Evolutionary conservation across 2,113 vertebrate species (phyloP).

Genomic region (Leptocoma aspasia): DNA sequence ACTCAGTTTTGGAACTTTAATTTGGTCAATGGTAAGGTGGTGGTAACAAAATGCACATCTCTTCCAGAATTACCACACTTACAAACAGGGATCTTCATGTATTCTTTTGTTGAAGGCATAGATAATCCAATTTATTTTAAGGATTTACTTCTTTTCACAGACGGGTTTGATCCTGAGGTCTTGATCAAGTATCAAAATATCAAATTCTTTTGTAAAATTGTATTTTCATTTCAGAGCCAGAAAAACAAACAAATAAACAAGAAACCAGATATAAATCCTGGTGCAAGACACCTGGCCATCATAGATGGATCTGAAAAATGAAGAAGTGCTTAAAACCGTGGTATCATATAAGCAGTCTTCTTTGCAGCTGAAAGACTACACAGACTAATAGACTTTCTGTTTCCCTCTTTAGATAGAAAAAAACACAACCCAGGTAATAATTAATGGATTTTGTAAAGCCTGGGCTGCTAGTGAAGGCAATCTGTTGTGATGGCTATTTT

Average conservation of each 20-base stretch:
- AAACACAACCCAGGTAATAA: neutral
- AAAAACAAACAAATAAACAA: neutral
- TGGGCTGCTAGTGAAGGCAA: neutral
- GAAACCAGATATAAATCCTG: neutral
- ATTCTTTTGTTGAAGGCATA: neutral
- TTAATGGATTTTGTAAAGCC: neutral
- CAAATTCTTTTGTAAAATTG: neutral
- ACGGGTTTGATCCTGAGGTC: neutral
- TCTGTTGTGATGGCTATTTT: neutral
- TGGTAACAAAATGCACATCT: neutral
- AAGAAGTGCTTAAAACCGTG: neutral
- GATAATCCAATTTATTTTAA: neutral
- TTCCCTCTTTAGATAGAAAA: neutral
- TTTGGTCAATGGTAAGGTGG: neutral
- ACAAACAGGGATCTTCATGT: neutral
- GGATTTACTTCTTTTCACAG: neutral
- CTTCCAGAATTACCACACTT: neutral
- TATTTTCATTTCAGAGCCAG: neutral
- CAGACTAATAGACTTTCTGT: neutral
- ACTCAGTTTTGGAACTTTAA: neutral
- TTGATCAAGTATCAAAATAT: neutral
- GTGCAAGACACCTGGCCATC: neutral
- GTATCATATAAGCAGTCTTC: neutral
- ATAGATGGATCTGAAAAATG: neutral
- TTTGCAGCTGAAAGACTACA: neutral